phyloP scores from a whole-genome alignment of 2,888 invertebrate genomes.

The Lithophane leautieri region DNA sequence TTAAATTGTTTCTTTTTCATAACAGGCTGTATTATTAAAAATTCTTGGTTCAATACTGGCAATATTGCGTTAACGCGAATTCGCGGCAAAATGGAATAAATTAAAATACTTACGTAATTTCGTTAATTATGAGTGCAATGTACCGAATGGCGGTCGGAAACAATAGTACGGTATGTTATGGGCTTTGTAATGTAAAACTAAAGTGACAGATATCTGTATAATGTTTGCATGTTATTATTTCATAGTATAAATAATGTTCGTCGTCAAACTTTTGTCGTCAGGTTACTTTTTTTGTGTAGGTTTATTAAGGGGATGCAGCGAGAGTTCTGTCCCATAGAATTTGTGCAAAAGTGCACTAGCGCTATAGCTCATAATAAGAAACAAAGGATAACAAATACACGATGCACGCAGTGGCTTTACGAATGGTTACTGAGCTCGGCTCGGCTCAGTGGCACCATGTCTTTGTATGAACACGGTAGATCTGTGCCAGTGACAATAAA shows the following conservation, averaged over 20 bases:
- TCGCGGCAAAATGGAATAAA: conserved; percentile 58
- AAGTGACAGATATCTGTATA: conserved; percentile 44
- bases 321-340: neutral
- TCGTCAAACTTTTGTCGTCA: conserved; percentile 17
- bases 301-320: no score
- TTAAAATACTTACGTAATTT: conserved; percentile 62
- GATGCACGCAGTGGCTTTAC: neutral
- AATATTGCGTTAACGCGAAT: conserved; percentile 59
- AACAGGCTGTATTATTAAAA: conserved; percentile 57
- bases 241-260: conserved; percentile 19
- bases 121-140: conserved; percentile 60
- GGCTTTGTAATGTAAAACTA: conserved; percentile 48
- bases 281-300: neutral
- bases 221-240: conserved; percentile 30
- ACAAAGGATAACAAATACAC: neutral
- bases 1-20: conserved; percentile 51
- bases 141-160: conserved; percentile 48
- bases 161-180: conserved; percentile 54
- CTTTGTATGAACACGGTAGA: neutral
- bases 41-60: conserved; percentile 53
- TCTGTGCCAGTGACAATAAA: conserved; percentile 20
- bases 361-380: neutral
- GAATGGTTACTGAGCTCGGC: neutral
- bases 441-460: neutral
- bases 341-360: neutral